These are phyloP conservation scores for Dicaeum eximium DNA, from an alignment of 2,113 vertebrate species.

Conservation along the genomic window DNA sequence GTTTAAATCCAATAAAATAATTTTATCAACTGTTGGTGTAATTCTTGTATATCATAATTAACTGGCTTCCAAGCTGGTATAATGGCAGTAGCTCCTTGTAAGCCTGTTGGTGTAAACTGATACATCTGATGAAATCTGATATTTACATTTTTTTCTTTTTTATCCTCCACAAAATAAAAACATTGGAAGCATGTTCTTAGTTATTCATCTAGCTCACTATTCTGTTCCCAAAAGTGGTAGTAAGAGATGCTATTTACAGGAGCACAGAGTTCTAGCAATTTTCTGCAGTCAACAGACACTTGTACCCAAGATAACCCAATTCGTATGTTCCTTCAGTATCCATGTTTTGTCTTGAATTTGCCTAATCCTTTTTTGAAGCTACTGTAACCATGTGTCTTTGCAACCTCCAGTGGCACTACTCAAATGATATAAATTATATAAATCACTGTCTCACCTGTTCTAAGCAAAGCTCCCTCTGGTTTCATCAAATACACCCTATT, in stretches of 20 bases:
- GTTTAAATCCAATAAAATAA: background rate
- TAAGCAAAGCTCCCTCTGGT: background rate
- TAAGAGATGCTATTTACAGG: background rate
- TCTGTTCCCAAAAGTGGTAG: background rate
- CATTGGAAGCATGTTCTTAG: background rate
- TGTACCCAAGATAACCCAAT: background rate
- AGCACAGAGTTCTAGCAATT: background rate
- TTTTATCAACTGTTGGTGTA: background rate
- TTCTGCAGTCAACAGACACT: background rate
- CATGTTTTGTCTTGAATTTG: background rate
- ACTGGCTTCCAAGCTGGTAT: background rate
- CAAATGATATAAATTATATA: background rate
- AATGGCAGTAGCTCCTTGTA: background rate
- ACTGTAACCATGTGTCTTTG: background rate
- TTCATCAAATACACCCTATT: background rate
- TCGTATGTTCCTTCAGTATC: background rate
- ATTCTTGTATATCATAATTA: background rate
- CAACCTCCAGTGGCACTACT: background rate
- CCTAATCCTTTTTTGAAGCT: background rate
- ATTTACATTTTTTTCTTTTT: background rate
- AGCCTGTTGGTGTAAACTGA: background rate
- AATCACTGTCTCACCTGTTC: background rate
- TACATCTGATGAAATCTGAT: background rate
- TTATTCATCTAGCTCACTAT: background rate
- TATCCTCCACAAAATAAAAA: background rate